These are phyloP conservation scores for Microtus montanus DNA, from an alignment of 2,113 vertebrate genomes.

Conservation along the genomic window DNA sequence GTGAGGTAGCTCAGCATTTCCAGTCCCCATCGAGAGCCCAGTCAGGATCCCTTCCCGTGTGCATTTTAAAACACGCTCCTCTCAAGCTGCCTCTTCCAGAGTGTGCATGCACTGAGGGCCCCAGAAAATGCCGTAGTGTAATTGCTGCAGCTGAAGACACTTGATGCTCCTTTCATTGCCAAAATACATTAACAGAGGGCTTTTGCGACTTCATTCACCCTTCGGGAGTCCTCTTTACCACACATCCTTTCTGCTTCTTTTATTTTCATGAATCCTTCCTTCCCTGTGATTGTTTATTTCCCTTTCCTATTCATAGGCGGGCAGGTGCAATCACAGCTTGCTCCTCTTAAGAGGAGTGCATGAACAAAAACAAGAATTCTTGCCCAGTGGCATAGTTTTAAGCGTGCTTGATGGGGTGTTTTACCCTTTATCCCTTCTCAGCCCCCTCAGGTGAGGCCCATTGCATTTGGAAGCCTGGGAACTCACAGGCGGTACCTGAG, in stretches of 20 bases:
- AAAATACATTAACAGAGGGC: not conserved
- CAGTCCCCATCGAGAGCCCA: not conserved
- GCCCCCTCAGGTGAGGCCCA: not conserved
- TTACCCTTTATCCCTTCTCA: not conserved
- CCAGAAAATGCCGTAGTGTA: not conserved
- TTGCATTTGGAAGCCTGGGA: not conserved
- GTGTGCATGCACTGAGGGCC: not conserved
- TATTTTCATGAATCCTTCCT: not conserved
- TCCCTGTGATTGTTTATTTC: not conserved
- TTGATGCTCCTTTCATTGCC: not conserved
- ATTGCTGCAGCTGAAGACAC: not conserved
- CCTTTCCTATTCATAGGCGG: not conserved
- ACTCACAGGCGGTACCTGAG: not conserved
- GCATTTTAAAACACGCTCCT: not conserved
- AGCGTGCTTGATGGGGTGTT: not conserved
- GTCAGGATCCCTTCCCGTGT: conserved; percentile 8
- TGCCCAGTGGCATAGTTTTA: not conserved
- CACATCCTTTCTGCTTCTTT: not conserved
- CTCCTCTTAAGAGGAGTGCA: not conserved
- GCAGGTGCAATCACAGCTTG: not conserved
- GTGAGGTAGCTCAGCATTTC: not conserved
- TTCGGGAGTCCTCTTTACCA: not conserved
- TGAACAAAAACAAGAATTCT: not conserved
- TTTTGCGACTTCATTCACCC: not conserved
- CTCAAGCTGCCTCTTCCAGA: not conserved